Evolutionary conservation across 2,113 vertebrate genomes (phyloP).

Genomic region (Cynocephalus volans): DNA sequence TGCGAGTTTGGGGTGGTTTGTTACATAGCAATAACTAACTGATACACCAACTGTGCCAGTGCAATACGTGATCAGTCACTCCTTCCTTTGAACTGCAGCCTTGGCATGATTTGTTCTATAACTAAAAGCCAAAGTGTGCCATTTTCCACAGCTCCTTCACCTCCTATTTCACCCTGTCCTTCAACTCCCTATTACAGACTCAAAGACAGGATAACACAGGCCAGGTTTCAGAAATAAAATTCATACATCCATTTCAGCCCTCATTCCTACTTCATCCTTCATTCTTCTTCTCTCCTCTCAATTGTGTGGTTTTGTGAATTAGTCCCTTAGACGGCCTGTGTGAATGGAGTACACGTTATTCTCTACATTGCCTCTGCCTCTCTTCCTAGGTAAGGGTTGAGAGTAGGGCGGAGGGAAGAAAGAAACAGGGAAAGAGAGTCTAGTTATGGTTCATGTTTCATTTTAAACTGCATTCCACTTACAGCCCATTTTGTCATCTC

Average conservation of each 20-base stretch:
- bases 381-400: constrained; percentile 67
- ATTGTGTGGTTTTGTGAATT: background rate
- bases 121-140: background rate
- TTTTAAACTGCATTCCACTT: constrained; percentile 86
- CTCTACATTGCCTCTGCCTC: background rate
- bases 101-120: background rate
- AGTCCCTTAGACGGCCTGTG: background rate
- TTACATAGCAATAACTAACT: background rate
- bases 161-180: background rate
- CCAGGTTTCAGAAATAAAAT: background rate
- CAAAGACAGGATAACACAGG: background rate
- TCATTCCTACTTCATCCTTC: background rate
- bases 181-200: background rate
- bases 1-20: background rate
- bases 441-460: constrained; percentile 74
- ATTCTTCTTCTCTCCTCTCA: background rate
- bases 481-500: constrained; percentile 85
- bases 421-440: background rate
- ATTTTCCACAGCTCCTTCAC: background rate
- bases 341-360: background rate
- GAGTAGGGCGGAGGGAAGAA: background rate
- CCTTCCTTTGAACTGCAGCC: background rate
- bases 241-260: background rate
- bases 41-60: background rate
- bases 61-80: background rate